These are phyloP conservation scores for Prionchulus punctatus DNA, from an alignment of 2,888 invertebrate species.

Conservation along the genomic window DNA sequence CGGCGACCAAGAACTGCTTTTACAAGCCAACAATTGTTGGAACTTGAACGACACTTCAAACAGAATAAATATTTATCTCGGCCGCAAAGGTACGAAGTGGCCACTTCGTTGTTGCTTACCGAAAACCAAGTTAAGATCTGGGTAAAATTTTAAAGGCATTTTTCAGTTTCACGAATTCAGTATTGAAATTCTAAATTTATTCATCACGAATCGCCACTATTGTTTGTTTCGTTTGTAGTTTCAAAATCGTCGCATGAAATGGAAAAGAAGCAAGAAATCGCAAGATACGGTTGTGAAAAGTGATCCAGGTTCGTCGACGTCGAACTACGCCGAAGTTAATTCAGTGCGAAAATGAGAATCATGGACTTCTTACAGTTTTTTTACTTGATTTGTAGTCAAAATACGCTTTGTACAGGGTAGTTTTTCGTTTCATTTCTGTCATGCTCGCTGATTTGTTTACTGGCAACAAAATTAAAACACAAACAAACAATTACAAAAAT, in stretches of 20 bases:
- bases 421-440: too few relatives aligned
- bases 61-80: constrained; percentile 96
- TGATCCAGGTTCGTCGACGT: too few relatives aligned
- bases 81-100: constrained; percentile 94
- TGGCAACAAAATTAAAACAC: too few relatives aligned
- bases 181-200: neutral
- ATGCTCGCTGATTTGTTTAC: too few relatives aligned
- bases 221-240: constrained; percentile 68
- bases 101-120: constrained; percentile 86
- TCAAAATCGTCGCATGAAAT: constrained; percentile 94
- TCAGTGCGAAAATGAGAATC: too few relatives aligned
- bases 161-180: neutral
- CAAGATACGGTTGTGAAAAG: too few relatives aligned
- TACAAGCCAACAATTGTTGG: constrained; percentile 87
- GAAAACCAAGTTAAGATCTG: constrained; percentile 70
- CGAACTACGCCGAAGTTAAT: too few relatives aligned
- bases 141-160: neutral
- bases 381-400: too few relatives aligned
- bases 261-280: constrained; percentile 92
- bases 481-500: too few relatives aligned
- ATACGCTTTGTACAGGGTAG: too few relatives aligned
- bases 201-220: neutral
- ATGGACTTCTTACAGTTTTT: too few relatives aligned
- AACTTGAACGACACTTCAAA: constrained; percentile 92
- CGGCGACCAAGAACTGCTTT: constrained; percentile 90